Conservation (phyloP, 2,888 invertebrate genomes). For the Heliconius erato region DNA sequence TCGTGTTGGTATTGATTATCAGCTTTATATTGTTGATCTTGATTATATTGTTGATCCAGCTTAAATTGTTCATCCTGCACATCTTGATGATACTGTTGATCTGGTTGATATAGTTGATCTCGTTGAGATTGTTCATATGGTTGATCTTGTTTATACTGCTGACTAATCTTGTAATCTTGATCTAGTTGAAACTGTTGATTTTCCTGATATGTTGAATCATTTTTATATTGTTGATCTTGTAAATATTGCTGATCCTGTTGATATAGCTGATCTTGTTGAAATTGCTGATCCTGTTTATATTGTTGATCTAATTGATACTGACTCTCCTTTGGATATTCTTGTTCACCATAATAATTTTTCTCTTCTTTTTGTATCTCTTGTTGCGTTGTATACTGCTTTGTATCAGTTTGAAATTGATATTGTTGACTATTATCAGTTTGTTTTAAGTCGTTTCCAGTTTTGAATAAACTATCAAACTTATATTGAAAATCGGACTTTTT, state of each 20-base stretch:
- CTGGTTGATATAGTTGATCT: slow-evolving; percentile 55
- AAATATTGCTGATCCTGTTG: slow-evolving; percentile 55
- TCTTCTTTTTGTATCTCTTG: slow-evolving; percentile 56
- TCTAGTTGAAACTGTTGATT: slow-evolving; percentile 56
- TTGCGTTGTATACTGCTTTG: slow-evolving; percentile 45
- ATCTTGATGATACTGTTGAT: slow-evolving; percentile 54
- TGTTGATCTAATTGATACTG: slow-evolving; percentile 55
- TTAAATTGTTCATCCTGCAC: slow-evolving; percentile 55
- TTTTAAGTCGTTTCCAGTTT: slow-evolving; percentile 45
- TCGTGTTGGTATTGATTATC: slow-evolving; percentile 55
- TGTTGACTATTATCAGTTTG: slow-evolving; percentile 54
- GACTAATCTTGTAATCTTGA: slow-evolving; percentile 53
- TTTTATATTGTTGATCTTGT: slow-evolving; percentile 54
- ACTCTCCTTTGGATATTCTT: slow-evolving; percentile 55
- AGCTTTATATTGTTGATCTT: slow-evolving; percentile 55
- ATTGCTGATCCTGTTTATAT: slow-evolving; percentile 52
- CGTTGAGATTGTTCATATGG: slow-evolving; percentile 46
- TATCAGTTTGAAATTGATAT: slow-evolving; percentile 47
- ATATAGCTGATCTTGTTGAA: slow-evolving; percentile 54
- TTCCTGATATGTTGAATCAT: slow-evolving; percentile 44
- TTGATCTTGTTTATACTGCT: slow-evolving; percentile 55
- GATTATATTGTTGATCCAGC: slow-evolving; percentile 42
- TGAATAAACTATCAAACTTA: slow-evolving; percentile 52
- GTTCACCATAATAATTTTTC: slow-evolving; percentile 56
- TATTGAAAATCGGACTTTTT: slow-evolving; percentile 57